Percentiles rank a stretch among this genome's conserved stretches.
These are phyloP conservation scores for Trichogramma evanescens DNA, from an alignment of 2,888 invertebrate genomes.

Conservation along the genomic window DNA sequence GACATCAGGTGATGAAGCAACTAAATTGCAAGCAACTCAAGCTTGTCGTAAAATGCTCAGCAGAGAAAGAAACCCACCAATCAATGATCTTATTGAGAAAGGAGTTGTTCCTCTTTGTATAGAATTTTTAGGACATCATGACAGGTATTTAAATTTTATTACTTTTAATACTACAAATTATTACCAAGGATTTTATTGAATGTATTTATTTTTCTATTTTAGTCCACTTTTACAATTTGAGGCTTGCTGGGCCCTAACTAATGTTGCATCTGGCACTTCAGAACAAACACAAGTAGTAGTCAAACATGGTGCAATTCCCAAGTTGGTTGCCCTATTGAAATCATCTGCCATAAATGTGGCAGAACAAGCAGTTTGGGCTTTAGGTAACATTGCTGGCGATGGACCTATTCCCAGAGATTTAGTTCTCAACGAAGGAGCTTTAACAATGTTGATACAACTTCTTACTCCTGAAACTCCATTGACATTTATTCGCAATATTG, in stretches of 20 bases:
- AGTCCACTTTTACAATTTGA: slow-evolving; percentile 83
- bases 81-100: slow-evolving; percentile 73
- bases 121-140: slow-evolving; percentile 62
- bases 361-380: slow-evolving; percentile 94
- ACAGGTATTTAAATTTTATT: slow-evolving; percentile 57
- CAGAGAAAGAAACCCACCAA: slow-evolving; percentile 84
- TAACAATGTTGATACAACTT: slow-evolving; percentile 64
- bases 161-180: neutral
- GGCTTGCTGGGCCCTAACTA: slow-evolving; percentile 95
- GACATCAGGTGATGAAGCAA: slow-evolving; percentile 56
- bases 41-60: slow-evolving; percentile 83
- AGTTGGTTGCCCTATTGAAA: slow-evolving; percentile 66
- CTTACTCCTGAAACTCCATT: slow-evolving; percentile 57
- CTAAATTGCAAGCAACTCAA: slow-evolving; percentile 67
- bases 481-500: slow-evolving; percentile 70
- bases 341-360: slow-evolving; percentile 65
- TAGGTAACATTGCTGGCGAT: slow-evolving; percentile 96
- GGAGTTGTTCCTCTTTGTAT: slow-evolving; percentile 81
- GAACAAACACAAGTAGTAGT: slow-evolving; percentile 86
- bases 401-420: slow-evolving; percentile 73
- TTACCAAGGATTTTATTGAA: neutral
- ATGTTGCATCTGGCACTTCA: slow-evolving; percentile 91
- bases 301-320: slow-evolving; percentile 76
- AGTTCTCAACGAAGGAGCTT: slow-evolving; percentile 65
- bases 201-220: slow-evolving; percentile 21